Base-by-base conservation (phyloP, 2,113 vertebrate species). In the Actinemys pallida region DNA sequence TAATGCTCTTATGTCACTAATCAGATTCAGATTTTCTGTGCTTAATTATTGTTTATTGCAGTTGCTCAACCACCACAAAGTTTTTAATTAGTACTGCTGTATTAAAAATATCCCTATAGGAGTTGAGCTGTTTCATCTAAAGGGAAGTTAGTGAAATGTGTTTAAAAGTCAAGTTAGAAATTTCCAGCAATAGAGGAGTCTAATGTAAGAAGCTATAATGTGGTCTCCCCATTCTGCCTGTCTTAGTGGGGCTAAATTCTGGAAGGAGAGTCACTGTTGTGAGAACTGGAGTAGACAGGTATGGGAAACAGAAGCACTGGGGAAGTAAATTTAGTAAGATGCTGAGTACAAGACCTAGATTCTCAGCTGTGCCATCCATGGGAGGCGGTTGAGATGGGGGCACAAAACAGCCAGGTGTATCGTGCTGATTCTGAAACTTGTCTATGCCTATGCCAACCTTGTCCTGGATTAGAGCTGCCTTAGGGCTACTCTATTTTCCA, bases 311-410 rank as follows among this genome's bases (percentile, higher is more conserved):
- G 87, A 59, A 5, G 2, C 31, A 49, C 84, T 75, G 57, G 80
- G 84, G 89, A 25, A 69, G 47, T 87, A 90, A 95, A 89, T 10
- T 93, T 92, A 92, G 89, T 86, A 88, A 94, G 87, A 86, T 86
- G 29, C 29, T 83, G 93, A 87, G 25, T 0, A 0, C 69, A 94
- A 89, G 89, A 94, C 92, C 31, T 9, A 4, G 88, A 95, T 94
- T 81, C 88, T 47, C 75, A 47, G 6, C 42, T 47, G 75, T 47
- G 14, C 45, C 53, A 97, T 93, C 76, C 25, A 83, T 53, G 84
- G 7, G 49, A 83, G 93, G 90, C 78, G 8, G 75, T 8, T 76
- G 39, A 47, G 10, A 86, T 25, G 80, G 2, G 5, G 49, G 49
- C 82, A 86, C 56, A 88, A 93, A 94, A 59, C 53, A 93, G 87